Evolutionary conservation across 2,888 invertebrate genomes (phyloP).

Genomic region (Ferrisia virgata): DNA sequence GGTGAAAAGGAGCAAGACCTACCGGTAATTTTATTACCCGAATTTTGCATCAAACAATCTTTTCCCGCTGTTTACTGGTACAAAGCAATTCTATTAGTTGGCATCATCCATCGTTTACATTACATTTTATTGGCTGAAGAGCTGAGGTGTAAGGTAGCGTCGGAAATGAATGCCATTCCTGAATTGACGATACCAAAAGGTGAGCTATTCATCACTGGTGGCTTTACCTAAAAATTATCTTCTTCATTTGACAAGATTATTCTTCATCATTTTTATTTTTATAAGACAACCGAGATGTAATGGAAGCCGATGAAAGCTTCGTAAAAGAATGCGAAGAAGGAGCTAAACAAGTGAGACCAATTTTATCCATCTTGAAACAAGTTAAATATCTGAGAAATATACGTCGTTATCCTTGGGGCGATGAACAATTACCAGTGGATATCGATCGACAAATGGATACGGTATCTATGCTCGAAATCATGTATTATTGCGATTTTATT

Average conservation of each 20-base stretch:
- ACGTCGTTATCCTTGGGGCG: conserved; percentile 2
- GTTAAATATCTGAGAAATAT: conserved; percentile 16
- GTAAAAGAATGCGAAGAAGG: conserved; percentile 29
- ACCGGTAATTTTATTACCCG: conserved; percentile 59
- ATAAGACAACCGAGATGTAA: conserved; percentile 13
- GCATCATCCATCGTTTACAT: conserved; percentile 72
- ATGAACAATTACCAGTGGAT: conserved; percentile 10
- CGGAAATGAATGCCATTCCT: background rate
- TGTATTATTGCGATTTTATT: conserved; percentile 24
- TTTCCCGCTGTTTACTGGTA: conserved; percentile 78
- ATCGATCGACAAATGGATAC: background rate
- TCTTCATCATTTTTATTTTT: background rate
- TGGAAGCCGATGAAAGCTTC: background rate
- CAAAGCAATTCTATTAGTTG: conserved; percentile 79
- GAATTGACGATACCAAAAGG: background rate
- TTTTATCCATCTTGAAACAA: conserved; percentile 11
- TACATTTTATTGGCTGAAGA: conserved; percentile 72
- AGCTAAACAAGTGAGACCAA: background rate
- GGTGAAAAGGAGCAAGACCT: conserved; percentile 33
- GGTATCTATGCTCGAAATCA: background rate
- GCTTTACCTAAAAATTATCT: too few species aligned
- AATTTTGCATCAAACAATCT: conserved; percentile 71
- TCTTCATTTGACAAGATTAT: too few species aligned
- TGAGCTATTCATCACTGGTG: background rate
- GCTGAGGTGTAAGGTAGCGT: conserved; percentile 54